Evolutionary conservation across 2,888 invertebrate species (phyloP), one percentile per base, ranked within the genome.

Genomic region (Limenitis camilla): DNA sequence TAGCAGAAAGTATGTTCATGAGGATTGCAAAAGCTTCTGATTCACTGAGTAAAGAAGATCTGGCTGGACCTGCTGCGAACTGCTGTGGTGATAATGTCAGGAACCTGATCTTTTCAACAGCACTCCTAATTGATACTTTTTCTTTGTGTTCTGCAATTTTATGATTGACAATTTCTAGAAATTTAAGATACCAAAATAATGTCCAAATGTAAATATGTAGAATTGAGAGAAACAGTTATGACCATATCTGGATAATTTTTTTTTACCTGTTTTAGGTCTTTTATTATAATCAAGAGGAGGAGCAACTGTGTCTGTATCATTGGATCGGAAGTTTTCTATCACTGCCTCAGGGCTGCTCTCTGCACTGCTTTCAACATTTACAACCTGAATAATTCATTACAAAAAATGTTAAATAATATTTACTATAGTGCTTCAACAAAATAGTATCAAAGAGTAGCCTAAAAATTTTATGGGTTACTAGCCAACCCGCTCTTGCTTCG

Each of bases 51-150:
- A 95, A 79, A n/a, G 88, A 81, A 9, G 94, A 94, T 45, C 91
- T 89, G 0, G 93, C 94, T 0, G 95, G 94, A 0, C 94, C 94
- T 66, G 93, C 93, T 0, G 95, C 94, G 74, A 96, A 95, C 80
- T 95, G 93, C 71, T 94, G 92, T 0, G 95, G 93, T 0, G 91
- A 91, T 61, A 96, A 81, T 0, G 94, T 94, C 8, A 95, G 86
- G 78, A 95, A 95, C 28, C 95, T 89, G 55, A 96, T 92, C 78
- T 94, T 93, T 68, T 91, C 91, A 1, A 95, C 85, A 0, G 92
- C 92, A 63, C 91, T 90, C 2, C 93, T 85, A 52, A 92, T 81
- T 11, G 89, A 83, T 7, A 69, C 69, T 57, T 76, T 78, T 36
- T 75, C 74, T 58, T 75, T 80, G 31, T 52, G 50, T 9, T 74